Conservation (phyloP, 1,140 invertebrate genomes). For the Dendrolimus kikuchii region DNA sequence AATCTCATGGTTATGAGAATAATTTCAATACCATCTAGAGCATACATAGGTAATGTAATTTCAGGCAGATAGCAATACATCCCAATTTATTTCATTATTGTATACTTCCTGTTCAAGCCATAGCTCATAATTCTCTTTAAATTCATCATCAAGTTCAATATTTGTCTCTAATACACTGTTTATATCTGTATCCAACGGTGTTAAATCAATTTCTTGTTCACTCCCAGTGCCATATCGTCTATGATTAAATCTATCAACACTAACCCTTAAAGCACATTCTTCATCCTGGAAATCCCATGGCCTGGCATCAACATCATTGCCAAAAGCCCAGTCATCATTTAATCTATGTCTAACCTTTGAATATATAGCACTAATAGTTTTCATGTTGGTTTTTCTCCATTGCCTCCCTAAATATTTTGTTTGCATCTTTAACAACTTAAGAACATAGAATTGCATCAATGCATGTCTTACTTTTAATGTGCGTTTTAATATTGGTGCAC, state of each 20-base stretch:
- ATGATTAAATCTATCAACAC: constrained; percentile 96
- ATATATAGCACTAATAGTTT: constrained; percentile 99
- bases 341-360: constrained; percentile 95
- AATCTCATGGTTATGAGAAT: constrained; percentile 2
- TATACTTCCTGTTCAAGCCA: constrained; percentile 99
- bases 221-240: constrained; percentile 81
- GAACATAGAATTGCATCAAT: constrained; percentile 98
- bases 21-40: constrained; percentile 6
- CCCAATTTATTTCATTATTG: constrained; percentile 86
- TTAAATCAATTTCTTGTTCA: constrained; percentile 77
- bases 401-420: constrained; percentile 98
- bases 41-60: constrained; percentile 11
- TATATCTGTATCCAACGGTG: constrained; percentile 89
- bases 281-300: constrained; percentile 99
- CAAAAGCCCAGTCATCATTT: constrained; percentile 99
- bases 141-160: constrained; percentile 93
- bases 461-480: constrained; percentile 96
- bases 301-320: constrained; percentile 97
- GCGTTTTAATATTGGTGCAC: constrained; percentile 97
- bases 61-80: constrained; percentile 63
- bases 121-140: constrained; percentile 95
- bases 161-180: constrained; percentile 86
- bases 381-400: constrained; percentile 99
- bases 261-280: constrained; percentile 93
- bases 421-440: constrained; percentile 99